Evolutionary conservation across 2,888 invertebrate species (phyloP).

Genomic region (Antheraea assamensis): DNA sequence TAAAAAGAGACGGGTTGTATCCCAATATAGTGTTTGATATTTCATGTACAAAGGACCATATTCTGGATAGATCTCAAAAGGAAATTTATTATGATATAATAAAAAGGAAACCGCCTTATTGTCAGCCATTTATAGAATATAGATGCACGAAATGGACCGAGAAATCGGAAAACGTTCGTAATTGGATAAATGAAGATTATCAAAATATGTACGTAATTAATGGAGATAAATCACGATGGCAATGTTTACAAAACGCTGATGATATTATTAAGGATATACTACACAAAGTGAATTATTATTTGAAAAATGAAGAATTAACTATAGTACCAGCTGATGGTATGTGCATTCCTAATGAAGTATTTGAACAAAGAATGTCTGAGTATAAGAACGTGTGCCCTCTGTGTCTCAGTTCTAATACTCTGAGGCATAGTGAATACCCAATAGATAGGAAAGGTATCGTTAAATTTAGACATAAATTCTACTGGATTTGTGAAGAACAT

Average conservation of each 20-base stretch:
- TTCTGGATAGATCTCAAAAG: constrained; percentile 63
- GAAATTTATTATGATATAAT: constrained; percentile 59
- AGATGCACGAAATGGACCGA: constrained; percentile 70
- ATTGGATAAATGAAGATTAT: constrained; percentile 78
- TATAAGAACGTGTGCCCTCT: constrained; percentile 83
- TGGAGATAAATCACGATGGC: constrained; percentile 80
- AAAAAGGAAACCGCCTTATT: constrained; percentile 62
- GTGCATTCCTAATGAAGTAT: constrained; percentile 81
- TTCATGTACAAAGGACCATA: constrained; percentile 53
- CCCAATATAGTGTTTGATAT: constrained; percentile 83
- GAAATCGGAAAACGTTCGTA: constrained; percentile 54
- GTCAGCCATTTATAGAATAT: constrained; percentile 61
- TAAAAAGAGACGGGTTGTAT: constrained; percentile 76
- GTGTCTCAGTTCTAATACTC: constrained; percentile 71
- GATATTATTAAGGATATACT: constrained; percentile 58
- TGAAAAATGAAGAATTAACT: constrained; percentile 67
- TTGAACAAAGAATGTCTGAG: constrained; percentile 70
- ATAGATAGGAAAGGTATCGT: constrained; percentile 81
- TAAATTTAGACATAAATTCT: constrained; percentile 78
- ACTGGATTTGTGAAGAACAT: constrained; percentile 84
- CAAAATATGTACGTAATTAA: constrained; percentile 79
- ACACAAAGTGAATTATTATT: constrained; percentile 76
- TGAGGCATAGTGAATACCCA: constrained; percentile 67
- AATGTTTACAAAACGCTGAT: constrained; percentile 71
- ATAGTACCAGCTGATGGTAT: constrained; percentile 77